Conservation (phyloP, 2,113 vertebrate genomes). For the Syrrhaptes paradoxus region DNA sequence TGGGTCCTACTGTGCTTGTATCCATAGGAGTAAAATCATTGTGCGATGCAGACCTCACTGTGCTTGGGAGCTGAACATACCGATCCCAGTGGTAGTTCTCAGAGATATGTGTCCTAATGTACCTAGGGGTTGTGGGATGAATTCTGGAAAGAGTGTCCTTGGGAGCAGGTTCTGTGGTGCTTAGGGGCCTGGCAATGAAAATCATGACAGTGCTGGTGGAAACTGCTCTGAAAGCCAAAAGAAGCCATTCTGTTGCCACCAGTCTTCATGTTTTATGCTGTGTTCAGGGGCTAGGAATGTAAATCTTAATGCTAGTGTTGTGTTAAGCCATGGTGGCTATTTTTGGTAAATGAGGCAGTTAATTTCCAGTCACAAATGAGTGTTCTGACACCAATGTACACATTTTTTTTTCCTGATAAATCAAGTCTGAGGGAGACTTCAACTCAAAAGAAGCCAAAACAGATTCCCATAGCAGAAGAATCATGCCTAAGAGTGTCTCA, state of each 20-base stretch:
- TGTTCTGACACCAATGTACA: neutral
- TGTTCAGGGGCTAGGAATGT: neutral
- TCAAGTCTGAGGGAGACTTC: neutral
- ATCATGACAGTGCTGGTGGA: neutral
- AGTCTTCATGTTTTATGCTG: neutral
- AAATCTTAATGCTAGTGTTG: neutral
- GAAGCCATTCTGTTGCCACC: neutral
- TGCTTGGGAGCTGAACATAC: neutral
- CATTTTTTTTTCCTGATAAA: neutral
- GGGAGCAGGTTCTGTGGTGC: neutral
- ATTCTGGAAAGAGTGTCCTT: conserved; percentile 18
- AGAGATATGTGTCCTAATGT: neutral
- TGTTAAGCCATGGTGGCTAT: neutral
- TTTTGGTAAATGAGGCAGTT: conserved; percentile 1
- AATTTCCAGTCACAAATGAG: neutral
- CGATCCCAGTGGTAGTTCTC: neutral
- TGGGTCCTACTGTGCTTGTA: neutral
- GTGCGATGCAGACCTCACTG: rapidly evolving
- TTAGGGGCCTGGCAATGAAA: neutral
- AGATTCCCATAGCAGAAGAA: neutral
- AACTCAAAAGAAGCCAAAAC: neutral
- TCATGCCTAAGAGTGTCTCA: neutral
- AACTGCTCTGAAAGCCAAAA: conserved; percentile 1
- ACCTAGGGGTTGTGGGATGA: neutral
- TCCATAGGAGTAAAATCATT: neutral